Conservation (phyloP, 2,113 vertebrate genomes). For the Gorsachius goisagi region DNA sequence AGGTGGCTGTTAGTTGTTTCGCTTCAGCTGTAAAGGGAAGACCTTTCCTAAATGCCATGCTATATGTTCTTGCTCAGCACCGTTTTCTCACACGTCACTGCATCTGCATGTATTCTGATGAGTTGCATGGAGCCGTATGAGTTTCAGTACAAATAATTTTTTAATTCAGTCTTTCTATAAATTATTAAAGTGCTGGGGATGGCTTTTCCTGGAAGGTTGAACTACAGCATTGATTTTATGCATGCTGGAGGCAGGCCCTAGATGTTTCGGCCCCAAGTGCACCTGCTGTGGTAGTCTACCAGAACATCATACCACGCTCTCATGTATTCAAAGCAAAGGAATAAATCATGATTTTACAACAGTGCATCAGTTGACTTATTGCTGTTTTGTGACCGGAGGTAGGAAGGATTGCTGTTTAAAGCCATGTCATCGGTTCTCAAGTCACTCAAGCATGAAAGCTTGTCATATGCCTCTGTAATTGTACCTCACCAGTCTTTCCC, state of each 20-base stretch:
- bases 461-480: constrained; percentile 94
- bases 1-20: not conserved
- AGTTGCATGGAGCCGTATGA: not conserved
- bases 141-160: not conserved
- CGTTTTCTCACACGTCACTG: not conserved
- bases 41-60: not conserved
- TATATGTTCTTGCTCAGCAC: not conserved
- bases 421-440: constrained; percentile 82
- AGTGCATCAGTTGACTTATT: constrained; percentile 90
- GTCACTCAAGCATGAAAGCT: constrained; percentile 88
- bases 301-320: constrained; percentile 76
- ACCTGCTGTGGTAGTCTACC: constrained; percentile 82
- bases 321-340: constrained; percentile 87
- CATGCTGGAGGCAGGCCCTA: constrained; percentile 74
- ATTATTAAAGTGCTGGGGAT: not conserved
- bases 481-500: constrained; percentile 85
- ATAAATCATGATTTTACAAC: constrained; percentile 97
- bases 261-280: constrained; percentile 77
- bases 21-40: not conserved
- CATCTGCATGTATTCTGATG: constrained; percentile 22
- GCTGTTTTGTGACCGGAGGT: constrained; percentile 90
- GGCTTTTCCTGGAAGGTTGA: not conserved
- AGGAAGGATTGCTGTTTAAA: constrained; percentile 84
- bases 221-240: constrained; percentile 64
- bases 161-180: not conserved